A percentile compares a stretch with the other conserved stretches of the same genome.
These are phyloP conservation scores for Drosophila stalkeri DNA, from an alignment of 2,888 invertebrate genomes.

Conservation along the genomic window DNA sequence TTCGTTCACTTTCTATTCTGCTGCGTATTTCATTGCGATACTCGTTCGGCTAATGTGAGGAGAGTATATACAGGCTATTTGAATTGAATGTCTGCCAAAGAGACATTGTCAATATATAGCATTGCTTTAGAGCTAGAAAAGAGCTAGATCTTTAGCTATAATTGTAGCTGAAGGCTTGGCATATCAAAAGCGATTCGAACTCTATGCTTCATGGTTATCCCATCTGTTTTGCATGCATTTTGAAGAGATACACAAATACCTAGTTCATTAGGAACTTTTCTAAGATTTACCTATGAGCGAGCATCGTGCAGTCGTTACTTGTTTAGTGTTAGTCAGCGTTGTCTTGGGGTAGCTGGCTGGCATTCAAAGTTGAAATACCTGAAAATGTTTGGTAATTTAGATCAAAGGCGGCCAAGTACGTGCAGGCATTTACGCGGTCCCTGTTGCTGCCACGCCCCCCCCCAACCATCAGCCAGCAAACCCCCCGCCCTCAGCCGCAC, in stretches of 20 bases:
- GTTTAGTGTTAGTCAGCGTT: conserved; percentile 28
- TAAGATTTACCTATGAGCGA: neutral
- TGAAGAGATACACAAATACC: no score
- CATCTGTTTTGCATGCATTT: neutral
- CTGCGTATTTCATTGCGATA: neutral
- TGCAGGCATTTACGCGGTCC: conserved; percentile 59
- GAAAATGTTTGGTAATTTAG: conserved; percentile 79
- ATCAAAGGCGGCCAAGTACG: conserved; percentile 70
- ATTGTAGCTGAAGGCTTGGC: neutral
- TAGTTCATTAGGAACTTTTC: neutral
- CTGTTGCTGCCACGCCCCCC: neutral
- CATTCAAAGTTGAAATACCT: conserved; percentile 77
- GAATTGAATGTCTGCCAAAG: no score
- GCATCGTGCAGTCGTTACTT: conserved; percentile 6
- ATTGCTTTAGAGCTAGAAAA: no score
- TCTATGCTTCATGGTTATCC: no score
- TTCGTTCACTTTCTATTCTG: conserved; percentile 14
- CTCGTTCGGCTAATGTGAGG: neutral
- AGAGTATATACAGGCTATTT: neutral
- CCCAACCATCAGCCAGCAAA: no score
- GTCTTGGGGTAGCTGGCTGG: conserved; percentile 56
- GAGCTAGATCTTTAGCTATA: no score
- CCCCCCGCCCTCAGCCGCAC: neutral
- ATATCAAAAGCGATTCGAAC: neutral
- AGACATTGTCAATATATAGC: no score